Base-by-base conservation (phyloP, 2,888 invertebrate species). In the Agrochola circellaris region DNA sequence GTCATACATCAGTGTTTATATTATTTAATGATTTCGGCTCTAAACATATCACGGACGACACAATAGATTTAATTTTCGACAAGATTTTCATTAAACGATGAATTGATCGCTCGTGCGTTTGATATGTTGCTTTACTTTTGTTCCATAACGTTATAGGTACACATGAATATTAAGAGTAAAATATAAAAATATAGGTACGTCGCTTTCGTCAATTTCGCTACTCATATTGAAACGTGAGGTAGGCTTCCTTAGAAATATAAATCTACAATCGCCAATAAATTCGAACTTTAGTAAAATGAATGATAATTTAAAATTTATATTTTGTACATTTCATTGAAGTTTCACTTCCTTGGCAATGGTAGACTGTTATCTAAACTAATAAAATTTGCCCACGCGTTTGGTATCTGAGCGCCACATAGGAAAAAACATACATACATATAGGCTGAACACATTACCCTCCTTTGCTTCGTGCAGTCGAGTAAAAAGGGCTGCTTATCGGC, bases 121-220 rank as follows among this genome's bases (percentile, higher is more conserved):
- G 51, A 67, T 51, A 90, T 93, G 93, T 94, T 92, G 86, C 93
- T 95, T 95, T 92, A 93, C 95, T 95, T 96, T 95, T 94, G 96
- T 95, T 96, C 96, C 96, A 95, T 92, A 86, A 69, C 82, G 81
- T 87, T 88, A 38, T 6, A 87, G 83, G 87, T 75, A 83, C 74
- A 83, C 80, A 82, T 79, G 72, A 82, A 80, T 74, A 74, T 66
- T 73, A 75, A 81, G 66, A 78, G n/a, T 79, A 73, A 79, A 83
- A 82, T 80, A 80, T 62, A 75, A 58, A 73, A 68, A 64, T 67
- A 74, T 74, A 83, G 64, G 64, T 77, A 79, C 64, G 64, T 80
- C 64, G 75, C 78, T 82, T 75, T 79, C 81, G 85, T 86, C 87
- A 87, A 82, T 86, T 87, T 82, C 82, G 82, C 84, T 81, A 66